These are phyloP conservation scores for Benitochromis conjunctus DNA, from an alignment of 2,113 vertebrate species.

Conservation along the genomic window DNA sequence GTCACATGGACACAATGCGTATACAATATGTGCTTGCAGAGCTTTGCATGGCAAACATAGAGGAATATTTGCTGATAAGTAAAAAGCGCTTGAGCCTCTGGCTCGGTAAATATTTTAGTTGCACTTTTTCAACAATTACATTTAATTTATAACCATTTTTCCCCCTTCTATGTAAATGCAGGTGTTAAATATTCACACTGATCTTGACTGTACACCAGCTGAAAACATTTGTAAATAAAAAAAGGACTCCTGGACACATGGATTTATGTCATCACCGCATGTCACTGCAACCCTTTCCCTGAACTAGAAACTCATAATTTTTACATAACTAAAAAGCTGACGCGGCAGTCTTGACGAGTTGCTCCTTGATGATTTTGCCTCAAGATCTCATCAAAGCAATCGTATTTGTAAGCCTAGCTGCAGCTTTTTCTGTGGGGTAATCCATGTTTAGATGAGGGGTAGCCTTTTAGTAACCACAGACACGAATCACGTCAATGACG, in stretches of 20 bases:
- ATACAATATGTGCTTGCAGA: not conserved
- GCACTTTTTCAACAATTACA: not conserved
- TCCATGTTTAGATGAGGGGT: not conserved
- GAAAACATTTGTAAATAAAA: not conserved
- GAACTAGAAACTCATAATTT: not conserved
- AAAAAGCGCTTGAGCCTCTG: not conserved
- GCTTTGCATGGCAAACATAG: not conserved
- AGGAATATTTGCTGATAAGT: not conserved
- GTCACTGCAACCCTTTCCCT: not conserved
- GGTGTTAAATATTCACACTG: not conserved
- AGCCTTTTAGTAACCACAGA: not conserved
- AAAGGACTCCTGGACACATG: not conserved
- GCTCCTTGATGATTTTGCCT: not conserved
- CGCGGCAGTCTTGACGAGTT: not conserved
- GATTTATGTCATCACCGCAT: not conserved
- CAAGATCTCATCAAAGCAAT: not conserved
- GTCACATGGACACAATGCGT: not conserved
- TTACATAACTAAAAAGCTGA: not conserved
- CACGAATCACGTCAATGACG: rapidly evolving
- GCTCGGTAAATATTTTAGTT: not conserved
- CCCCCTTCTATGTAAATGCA: not conserved
- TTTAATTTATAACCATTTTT: not conserved
- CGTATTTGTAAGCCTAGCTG: not conserved
- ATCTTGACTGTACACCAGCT: not conserved
- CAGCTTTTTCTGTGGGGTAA: not conserved